Evolutionary conservation across 2,797 vertebrate species (phyloP), one percentile per base, ranked within the genome.

Genomic region (Benthosema pterotum): DNA sequence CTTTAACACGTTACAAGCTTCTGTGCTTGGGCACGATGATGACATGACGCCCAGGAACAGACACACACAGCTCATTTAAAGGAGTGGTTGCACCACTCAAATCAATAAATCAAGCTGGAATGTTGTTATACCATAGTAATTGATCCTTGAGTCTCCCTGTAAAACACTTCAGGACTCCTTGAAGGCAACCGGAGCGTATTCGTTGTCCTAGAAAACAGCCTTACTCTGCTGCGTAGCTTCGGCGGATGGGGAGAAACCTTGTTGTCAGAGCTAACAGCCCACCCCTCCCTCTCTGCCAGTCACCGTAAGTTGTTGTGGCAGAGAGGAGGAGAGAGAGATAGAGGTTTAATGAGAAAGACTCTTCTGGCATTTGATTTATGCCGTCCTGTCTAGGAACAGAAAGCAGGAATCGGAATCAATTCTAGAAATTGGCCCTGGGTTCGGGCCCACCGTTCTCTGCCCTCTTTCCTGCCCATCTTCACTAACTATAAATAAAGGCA

Each of bases 331-430:
- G 55, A 43, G 65, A 63, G 55, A 43, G 22, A 25, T 3, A 25
- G 22, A 25, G 22, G 5, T 65, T 72, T 51, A 69, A 58, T 69
- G 66, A 74, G 69, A 56, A 0, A 0, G 58, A 2, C 1, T 71
- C 47, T 67, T 32, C 49, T 19, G 52, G 49, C 28, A 55, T 52
- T 51, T 53, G 14, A 61, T 70, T 74, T 62, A 45, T 28, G 52
- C 71, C 74, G 69, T 67, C 60, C 56, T 62, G 63, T 59, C 11
- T 25, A 77, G 48, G 63, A 65, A 42, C 12, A 13, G 47, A 55
- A 67, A 59, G 55, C 63, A 18, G n/a, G 5, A 22, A 4, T 32
- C 1, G 5, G 8, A 32, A 32, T 32, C 28, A 32, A 45, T 54
- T 3, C 50, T 3, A 53, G 25, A 53, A 55, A 55, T 53, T 3